Conservation (phyloP, 1,140 invertebrate genomes). For the Trinorchestia longiramus region DNA sequence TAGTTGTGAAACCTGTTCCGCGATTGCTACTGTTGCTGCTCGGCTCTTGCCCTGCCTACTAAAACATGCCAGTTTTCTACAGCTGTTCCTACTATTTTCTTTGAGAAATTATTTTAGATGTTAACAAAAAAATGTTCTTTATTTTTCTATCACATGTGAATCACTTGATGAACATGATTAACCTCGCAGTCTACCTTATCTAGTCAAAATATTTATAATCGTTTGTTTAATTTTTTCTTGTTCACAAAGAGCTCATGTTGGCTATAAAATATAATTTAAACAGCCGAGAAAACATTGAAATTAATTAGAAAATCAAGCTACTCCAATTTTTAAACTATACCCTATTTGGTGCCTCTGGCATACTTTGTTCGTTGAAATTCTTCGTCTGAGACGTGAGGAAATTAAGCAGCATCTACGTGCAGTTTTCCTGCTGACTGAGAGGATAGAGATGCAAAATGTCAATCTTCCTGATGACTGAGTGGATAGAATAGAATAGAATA, state of each 20-base stretch:
- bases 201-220: neutral
- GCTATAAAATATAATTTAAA: neutral
- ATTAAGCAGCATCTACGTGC: too few relatives aligned
- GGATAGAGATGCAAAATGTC: too few relatives aligned
- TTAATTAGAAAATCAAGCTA: neutral
- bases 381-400: too few relatives aligned
- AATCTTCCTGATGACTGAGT: too few relatives aligned
- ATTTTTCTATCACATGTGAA: neutral
- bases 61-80: neutral
- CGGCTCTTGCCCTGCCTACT: neutral
- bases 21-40: conserved; percentile 37
- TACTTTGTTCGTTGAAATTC: too few relatives aligned
- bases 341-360: neutral
- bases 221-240: neutral
- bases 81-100: neutral
- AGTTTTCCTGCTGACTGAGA: too few relatives aligned
- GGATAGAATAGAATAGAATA: too few relatives aligned
- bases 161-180: neutral
- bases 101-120: neutral
- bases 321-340: neutral
- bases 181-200: neutral
- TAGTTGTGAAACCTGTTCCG: conserved; percentile 16
- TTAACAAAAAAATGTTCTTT: neutral
- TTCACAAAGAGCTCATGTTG: neutral
- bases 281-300: neutral